Evolutionary conservation across 2,888 invertebrate species (phyloP).

Genomic region (Patella pellucida): DNA sequence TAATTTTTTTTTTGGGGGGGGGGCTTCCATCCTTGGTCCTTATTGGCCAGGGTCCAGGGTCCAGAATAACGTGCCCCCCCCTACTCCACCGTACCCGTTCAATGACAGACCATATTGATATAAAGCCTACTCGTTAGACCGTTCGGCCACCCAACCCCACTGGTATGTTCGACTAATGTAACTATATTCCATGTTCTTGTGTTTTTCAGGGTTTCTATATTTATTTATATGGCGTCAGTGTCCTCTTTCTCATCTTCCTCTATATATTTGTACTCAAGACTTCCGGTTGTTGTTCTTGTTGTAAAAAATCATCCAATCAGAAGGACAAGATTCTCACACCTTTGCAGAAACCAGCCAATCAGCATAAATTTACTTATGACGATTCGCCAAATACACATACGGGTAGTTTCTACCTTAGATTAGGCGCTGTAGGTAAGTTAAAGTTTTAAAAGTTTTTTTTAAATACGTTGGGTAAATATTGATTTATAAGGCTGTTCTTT

Average conservation of each 20-base stretch:
- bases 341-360: slow-evolving; percentile 50
- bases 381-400: slow-evolving; percentile 46
- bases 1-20: too few relatives aligned
- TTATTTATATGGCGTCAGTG: slow-evolving; percentile 60
- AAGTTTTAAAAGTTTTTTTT: neutral
- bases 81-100: too few relatives aligned
- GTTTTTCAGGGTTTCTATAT: slow-evolving; percentile 69
- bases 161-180: too few relatives aligned
- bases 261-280: slow-evolving; percentile 74
- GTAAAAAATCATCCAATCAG: slow-evolving; percentile 35
- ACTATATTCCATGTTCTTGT: slow-evolving; percentile 36
- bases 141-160: too few relatives aligned
- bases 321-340: slow-evolving; percentile 15
- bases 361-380: slow-evolving; percentile 40
- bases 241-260: slow-evolving; percentile 63
- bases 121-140: too few relatives aligned
- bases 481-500: too few relatives aligned
- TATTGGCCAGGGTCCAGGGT: too few relatives aligned
- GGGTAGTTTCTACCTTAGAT: slow-evolving; percentile 67
- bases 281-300: slow-evolving; percentile 23
- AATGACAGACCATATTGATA: too few relatives aligned
- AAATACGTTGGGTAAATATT: too few relatives aligned
- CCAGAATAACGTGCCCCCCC: too few relatives aligned
- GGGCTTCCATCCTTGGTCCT: too few relatives aligned
- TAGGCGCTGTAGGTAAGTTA: slow-evolving; percentile 53